Conservation (phyloP, 1,140 invertebrate genomes). For the Galendromus occidentalis region DNA sequence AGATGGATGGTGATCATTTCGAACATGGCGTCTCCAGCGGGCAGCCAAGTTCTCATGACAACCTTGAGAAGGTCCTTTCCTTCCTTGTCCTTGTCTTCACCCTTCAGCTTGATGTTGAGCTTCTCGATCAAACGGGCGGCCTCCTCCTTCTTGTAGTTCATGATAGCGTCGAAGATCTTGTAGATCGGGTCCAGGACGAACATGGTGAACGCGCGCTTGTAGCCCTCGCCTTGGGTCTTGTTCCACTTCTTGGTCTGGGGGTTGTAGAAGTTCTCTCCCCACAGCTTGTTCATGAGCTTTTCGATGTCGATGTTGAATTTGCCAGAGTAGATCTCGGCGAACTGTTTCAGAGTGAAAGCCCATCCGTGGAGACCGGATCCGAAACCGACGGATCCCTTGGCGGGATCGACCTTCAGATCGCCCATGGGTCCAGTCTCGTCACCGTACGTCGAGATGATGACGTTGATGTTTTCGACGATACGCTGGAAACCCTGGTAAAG, state of each 20-base stretch:
- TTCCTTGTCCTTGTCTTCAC: slow-evolving; percentile 89
- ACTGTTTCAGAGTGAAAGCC: slow-evolving; percentile 99
- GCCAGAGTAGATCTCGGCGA: slow-evolving; percentile 93
- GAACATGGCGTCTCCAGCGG: slow-evolving; percentile 94
- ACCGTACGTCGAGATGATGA: slow-evolving; percentile 98
- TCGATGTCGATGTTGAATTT: slow-evolving; percentile 95
- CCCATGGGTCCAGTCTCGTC: slow-evolving; percentile 97
- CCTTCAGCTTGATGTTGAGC: slow-evolving; percentile 71
- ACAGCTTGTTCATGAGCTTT: slow-evolving; percentile 82
- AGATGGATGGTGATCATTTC: slow-evolving; percentile 99
- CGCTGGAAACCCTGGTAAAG: slow-evolving; percentile 98
- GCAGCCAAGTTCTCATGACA: slow-evolving; percentile 96
- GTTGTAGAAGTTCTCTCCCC: slow-evolving; percentile 97
- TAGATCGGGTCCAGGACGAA: slow-evolving; percentile 98
- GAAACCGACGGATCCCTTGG: slow-evolving; percentile 88
- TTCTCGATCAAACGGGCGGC: slow-evolving; percentile 63
- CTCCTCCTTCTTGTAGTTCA: slow-evolving; percentile 96
- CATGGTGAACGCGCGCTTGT: slow-evolving; percentile 93
- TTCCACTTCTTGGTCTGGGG: slow-evolving; percentile 93
- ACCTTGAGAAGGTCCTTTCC: slow-evolving; percentile 77
- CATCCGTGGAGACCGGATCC: slow-evolving; percentile 96
- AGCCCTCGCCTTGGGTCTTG: slow-evolving; percentile 55
- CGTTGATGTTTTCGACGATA: slow-evolving; percentile 99
- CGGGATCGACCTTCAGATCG: slow-evolving; percentile 47
- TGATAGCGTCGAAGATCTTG: slow-evolving; percentile 91